Evolutionary conservation across 2,797 vertebrate species (phyloP).

Genomic region (Hipposideros larvatus): DNA sequence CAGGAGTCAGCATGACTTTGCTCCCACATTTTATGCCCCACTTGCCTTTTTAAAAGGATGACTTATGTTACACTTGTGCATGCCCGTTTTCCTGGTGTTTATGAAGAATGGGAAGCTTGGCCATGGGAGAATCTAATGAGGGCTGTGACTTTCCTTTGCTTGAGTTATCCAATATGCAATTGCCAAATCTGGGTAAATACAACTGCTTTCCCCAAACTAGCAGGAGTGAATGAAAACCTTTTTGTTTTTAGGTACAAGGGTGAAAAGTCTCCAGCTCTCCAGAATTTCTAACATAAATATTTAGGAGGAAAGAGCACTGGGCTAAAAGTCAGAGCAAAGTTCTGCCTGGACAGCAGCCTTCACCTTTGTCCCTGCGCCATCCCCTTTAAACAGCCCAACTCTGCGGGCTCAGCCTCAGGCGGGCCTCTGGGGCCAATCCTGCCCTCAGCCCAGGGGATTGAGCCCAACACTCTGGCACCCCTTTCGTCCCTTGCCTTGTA

Average conservation of each 20-base stretch:
- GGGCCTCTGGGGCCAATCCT: no score
- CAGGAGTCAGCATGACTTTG: rapidly evolving
- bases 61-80: neutral
- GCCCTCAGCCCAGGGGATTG: neutral
- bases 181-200: neutral
- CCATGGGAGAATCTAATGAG: neutral
- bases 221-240: neutral
- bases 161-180: neutral
- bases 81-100: neutral
- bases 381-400: neutral
- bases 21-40: neutral
- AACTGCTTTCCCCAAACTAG: neutral
- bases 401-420: neutral
- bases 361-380: neutral
- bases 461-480: neutral
- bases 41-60: neutral
- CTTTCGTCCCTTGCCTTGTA: neutral
- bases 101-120: neutral
- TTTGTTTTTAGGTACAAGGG: slow-evolving; percentile 5
- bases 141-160: neutral
- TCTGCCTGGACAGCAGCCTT: neutral
- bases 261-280: neutral
- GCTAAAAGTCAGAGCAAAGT: slow-evolving; percentile 56
- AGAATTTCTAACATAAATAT: slow-evolving; percentile 53
- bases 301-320: slow-evolving; percentile 39